These are phyloP conservation scores for Pediacus dermestoides DNA, from an alignment of 2,888 invertebrate species.

Conservation along the genomic window DNA sequence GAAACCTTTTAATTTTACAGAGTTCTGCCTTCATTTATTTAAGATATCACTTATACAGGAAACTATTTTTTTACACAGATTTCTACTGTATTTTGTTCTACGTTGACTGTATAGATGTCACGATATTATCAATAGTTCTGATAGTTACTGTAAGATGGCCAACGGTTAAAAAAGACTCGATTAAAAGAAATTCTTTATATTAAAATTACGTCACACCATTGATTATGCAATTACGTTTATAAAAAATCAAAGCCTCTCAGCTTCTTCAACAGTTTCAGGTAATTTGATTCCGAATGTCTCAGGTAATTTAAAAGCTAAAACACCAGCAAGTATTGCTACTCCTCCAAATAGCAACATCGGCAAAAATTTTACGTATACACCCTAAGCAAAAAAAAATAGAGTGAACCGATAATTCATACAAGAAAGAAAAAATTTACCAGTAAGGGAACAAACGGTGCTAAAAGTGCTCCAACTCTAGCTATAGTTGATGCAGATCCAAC, in stretches of 20 bases:
- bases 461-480: constrained; percentile 58
- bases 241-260: constrained; percentile 37
- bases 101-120: no score
- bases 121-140: no score
- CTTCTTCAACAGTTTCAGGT: constrained; percentile 59
- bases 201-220: no score
- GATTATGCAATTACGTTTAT: constrained; percentile 10
- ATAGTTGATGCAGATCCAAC: constrained; percentile 60
- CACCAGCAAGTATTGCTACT: constrained; percentile 53
- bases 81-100: no score
- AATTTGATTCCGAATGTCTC: constrained; percentile 61
- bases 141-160: no score
- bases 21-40: no score
- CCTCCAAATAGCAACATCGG: constrained; percentile 55
- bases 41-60: no score
- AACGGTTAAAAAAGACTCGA: no score
- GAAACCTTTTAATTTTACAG: no score
- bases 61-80: no score
- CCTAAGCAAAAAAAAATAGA: constrained; percentile 40
- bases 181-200: no score
- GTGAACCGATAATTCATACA: no score
- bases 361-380: constrained; percentile 46
- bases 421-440: constrained; percentile 54
- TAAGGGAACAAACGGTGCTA: constrained; percentile 60
- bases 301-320: constrained; percentile 57